Evolutionary conservation across 2,113 vertebrate species (phyloP).

Genomic region (Saiga tatarica): DNA sequence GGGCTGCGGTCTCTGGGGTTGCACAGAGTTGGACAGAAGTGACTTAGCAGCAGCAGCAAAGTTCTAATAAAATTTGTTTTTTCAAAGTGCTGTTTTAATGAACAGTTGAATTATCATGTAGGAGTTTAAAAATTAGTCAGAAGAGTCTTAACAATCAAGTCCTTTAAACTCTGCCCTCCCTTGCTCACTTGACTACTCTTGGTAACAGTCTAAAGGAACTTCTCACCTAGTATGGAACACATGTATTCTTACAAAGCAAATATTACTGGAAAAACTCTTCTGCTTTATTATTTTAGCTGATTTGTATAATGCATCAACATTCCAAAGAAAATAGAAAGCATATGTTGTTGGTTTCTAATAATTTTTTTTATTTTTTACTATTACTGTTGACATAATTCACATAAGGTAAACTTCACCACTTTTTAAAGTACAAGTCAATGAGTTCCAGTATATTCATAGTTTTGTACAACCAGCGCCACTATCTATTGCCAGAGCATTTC

Average conservation of each 20-base stretch:
- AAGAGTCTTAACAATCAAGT: neutral
- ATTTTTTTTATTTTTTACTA: neutral
- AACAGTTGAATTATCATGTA: neutral
- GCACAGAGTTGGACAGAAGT: too few relatives aligned
- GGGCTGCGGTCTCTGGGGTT: too few relatives aligned
- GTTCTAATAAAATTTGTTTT: constrained; percentile 32
- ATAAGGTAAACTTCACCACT: neutral
- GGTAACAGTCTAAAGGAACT: neutral
- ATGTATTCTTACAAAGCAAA: neutral
- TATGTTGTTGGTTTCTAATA: neutral
- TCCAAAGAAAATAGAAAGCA: constrained; percentile 26
- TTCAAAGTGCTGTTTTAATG: neutral
- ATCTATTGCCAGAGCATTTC: neutral
- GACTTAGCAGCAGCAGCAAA: neutral
- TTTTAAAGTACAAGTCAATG: neutral
- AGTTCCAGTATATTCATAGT: neutral
- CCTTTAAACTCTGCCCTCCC: neutral
- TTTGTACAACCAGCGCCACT: neutral
- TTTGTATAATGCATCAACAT: neutral
- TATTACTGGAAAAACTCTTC: neutral
- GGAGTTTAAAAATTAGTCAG: constrained; percentile 6
- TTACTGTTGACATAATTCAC: neutral
- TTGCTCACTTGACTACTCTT: neutral
- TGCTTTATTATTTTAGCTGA: constrained; percentile 34
- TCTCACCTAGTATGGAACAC: neutral